Conservation (phyloP, 2,797 vertebrate species). For the Stomatorhinus walkeri region DNA sequence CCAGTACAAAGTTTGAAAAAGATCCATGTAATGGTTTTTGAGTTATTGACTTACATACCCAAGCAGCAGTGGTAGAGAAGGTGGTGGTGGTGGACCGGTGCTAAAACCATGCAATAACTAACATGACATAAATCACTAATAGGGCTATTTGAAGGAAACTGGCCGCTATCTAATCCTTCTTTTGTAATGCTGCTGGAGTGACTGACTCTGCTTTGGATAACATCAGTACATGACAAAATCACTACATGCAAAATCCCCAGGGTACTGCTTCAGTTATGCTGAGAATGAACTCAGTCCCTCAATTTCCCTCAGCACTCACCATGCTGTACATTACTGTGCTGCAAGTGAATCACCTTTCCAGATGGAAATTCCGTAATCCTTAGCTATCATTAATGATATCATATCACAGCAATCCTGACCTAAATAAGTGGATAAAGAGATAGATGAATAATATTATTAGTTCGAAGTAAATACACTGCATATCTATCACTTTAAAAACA, state of each 20-base stretch:
- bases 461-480: neutral
- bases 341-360: neutral
- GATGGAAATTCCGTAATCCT: neutral
- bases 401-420: neutral
- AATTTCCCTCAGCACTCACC: neutral
- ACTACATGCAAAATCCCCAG: neutral
- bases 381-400: neutral
- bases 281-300: neutral
- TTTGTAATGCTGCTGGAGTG: neutral
- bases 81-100: neutral
- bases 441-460: neutral
- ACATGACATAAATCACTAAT: neutral
- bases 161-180: neutral
- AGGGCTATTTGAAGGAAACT: neutral
- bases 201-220: neutral
- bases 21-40: neutral
- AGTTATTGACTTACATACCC: neutral
- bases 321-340: neutral
- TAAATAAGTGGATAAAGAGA: neutral
- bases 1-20: neutral
- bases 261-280: neutral
- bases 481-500: neutral
- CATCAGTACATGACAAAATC: neutral
- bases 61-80: neutral
- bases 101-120: neutral